phyloP scores from a whole-genome alignment of 2,888 invertebrate species.

The Heliconius hortense region DNA sequence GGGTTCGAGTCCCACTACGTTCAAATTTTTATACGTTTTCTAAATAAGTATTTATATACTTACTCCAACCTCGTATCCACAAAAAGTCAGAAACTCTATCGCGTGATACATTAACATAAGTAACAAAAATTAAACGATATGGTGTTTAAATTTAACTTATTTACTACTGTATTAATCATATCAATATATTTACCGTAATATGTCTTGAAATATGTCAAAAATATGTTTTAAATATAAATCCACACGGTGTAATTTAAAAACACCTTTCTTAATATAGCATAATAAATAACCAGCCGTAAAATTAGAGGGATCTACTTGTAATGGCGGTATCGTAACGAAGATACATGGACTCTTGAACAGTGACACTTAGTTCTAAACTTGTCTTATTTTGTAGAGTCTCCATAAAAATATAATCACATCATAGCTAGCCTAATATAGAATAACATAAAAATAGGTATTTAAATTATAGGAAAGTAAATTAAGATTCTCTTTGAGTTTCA shows the following conservation, averaged over 20 bases:
- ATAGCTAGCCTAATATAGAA: background rate
- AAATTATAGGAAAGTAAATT: background rate
- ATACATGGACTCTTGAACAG: conserved; percentile 37
- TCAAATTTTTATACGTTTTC: no score
- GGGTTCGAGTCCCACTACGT: no score
- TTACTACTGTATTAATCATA: background rate
- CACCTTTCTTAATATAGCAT: conserved; percentile 26
- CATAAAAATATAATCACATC: background rate
- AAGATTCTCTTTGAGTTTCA: background rate
- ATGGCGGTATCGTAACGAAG: conserved; percentile 38
- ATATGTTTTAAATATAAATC: background rate
- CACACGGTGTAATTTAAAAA: conserved; percentile 23
- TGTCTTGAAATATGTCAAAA: background rate
- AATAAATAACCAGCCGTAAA: conserved; percentile 32
- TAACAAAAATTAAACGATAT: no score
- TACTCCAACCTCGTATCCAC: no score
- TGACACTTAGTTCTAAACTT: conserved; percentile 41
- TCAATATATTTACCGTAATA: background rate
- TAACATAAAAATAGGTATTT: background rate
- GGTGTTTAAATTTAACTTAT: background rate
- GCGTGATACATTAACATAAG: no score
- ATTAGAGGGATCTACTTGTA: conserved; percentile 31
- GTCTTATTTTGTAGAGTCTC: background rate
- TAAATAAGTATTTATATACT: no score
- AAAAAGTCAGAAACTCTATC: no score